A percentile compares a stretch with the other conserved stretches of the same genome.
Evolutionary conservation across 1,140 invertebrate species (phyloP).

Genomic region (Trichonephila inaurata): DNA sequence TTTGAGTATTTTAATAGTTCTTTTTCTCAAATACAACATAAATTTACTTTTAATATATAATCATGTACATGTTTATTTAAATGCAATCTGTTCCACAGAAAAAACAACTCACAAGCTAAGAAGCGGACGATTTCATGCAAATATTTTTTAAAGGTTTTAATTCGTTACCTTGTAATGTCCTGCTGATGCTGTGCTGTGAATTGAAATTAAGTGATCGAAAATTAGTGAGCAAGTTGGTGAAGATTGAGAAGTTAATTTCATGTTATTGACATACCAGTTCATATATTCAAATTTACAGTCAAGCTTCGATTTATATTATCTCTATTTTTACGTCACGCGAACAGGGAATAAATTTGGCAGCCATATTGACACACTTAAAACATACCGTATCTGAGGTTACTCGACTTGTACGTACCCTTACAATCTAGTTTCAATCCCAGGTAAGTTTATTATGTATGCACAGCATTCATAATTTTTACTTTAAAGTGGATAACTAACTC

Average conservation of each 20-base stretch:
- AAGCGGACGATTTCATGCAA: constrained; percentile 60
- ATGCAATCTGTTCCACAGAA: too few species aligned
- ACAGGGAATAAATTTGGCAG: constrained; percentile 61
- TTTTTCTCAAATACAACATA: too few species aligned
- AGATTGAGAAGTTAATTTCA: constrained; percentile 10
- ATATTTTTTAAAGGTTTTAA: constrained; percentile 75
- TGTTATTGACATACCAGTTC: background rate
- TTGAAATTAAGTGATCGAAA: constrained; percentile 19
- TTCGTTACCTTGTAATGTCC: constrained; percentile 74
- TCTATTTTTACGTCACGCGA: constrained; percentile 62
- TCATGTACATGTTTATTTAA: too few species aligned
- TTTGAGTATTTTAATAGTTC: too few species aligned
- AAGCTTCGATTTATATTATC: background rate
- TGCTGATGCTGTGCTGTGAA: constrained; percentile 32
- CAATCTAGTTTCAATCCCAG: background rate
- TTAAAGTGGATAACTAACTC: background rate
- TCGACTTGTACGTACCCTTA: background rate
- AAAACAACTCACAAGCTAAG: background rate
- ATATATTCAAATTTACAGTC: background rate
- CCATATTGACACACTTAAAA: constrained; percentile 61
- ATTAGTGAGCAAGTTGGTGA: background rate
- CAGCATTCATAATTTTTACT: background rate
- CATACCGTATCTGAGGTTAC: background rate
- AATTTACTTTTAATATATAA: too few species aligned
- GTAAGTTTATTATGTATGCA: background rate